Percentiles rank a stretch among this genome's conserved stretches.
These are phyloP conservation scores for Galeopterus variegatus DNA, from an alignment of 2,113 vertebrate genomes.

Conservation along the genomic window DNA sequence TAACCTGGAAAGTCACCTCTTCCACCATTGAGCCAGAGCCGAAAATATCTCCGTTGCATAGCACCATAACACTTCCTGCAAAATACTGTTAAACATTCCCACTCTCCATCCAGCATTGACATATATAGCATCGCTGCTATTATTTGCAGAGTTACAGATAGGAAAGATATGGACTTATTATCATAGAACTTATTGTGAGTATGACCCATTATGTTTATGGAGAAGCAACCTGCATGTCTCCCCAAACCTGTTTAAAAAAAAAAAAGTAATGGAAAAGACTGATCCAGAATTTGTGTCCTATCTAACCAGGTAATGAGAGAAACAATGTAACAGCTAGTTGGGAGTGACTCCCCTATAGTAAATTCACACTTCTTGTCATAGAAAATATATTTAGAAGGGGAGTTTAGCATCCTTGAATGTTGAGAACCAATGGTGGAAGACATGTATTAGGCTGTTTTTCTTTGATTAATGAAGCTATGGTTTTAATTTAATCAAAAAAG, in stretches of 20 bases:
- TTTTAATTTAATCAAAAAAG: constrained; percentile 29
- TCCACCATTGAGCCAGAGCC: constrained; percentile 34
- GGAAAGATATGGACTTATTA: background rate
- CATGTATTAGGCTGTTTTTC: background rate
- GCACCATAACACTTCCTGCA: constrained; percentile 61
- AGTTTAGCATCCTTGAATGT: constrained; percentile 42
- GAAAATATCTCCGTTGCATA: constrained; percentile 68
- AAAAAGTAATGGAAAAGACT: constrained; percentile 25
- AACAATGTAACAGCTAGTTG: background rate
- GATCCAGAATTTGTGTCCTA: background rate
- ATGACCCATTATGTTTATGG: background rate
- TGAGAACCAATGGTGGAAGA: background rate
- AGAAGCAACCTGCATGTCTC: background rate
- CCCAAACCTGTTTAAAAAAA: background rate
- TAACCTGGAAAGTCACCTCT: constrained; percentile 63
- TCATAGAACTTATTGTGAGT: background rate
- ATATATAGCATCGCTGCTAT: constrained; percentile 6
- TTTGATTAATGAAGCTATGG: background rate
- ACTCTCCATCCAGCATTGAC: constrained; percentile 36
- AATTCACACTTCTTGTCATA: background rate
- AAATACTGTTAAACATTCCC: constrained; percentile 35
- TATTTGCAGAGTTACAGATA: background rate
- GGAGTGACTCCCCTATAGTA: background rate
- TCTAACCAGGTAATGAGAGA: background rate
- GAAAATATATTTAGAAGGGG: background rate